phyloP scores from a whole-genome alignment of 2,797 vertebrate genomes.

The Manis pentadactyla region DNA sequence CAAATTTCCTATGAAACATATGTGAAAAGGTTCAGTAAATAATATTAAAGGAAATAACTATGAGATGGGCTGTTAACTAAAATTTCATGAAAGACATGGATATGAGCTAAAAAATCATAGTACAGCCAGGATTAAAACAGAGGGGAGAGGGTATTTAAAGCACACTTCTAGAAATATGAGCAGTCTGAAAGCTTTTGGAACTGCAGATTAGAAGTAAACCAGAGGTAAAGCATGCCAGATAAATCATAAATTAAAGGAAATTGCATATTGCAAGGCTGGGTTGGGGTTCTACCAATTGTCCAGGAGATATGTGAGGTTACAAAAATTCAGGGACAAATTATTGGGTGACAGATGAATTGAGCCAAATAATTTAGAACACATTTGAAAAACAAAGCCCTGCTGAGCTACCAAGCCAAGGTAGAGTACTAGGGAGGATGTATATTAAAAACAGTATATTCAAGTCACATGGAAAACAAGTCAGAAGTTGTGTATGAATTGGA shows the following conservation, averaged over 20 bases:
- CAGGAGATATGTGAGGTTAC: background rate
- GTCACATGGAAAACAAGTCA: background rate
- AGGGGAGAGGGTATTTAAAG: background rate
- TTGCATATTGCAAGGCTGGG: background rate
- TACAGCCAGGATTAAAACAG: background rate
- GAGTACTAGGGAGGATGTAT: background rate
- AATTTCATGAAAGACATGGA: background rate
- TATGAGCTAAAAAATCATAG: background rate
- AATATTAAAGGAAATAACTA: background rate
- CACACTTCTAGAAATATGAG: background rate
- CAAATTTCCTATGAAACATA: background rate
- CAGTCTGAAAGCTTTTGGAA: background rate
- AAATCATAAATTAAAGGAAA: slow-evolving; percentile 1
- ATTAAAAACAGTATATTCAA: background rate
- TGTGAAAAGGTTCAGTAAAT: background rate
- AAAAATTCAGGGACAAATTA: background rate
- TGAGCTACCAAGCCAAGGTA: background rate
- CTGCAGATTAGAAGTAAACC: background rate
- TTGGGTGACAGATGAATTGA: background rate
- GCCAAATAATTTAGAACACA: background rate
- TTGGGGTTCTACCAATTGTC: background rate
- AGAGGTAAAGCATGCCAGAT: background rate
- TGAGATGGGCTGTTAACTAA: background rate
- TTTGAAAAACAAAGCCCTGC: background rate
- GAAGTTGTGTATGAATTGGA: background rate